Percentiles rank a stretch among this genome's conserved stretches.
These are phyloP conservation scores for Ornithoptera alexandrae DNA, from an alignment of 2,888 invertebrate species.

Conservation along the genomic window DNA sequence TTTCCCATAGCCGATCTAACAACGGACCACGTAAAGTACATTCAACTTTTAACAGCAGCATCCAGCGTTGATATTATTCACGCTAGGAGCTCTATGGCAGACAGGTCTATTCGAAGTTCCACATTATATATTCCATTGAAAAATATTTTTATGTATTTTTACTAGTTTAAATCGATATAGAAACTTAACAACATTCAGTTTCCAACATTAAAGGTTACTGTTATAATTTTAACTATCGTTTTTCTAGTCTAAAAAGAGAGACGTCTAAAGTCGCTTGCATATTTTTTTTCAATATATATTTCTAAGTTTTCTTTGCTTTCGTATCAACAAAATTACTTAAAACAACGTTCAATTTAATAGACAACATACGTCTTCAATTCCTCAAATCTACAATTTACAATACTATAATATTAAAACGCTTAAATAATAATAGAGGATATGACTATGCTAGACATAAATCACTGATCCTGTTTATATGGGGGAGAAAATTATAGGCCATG, in stretches of 20 bases:
- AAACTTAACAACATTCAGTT: too few relatives aligned
- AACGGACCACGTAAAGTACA: conserved; percentile 48
- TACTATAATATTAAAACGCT: conserved; percentile 34
- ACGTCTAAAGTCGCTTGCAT: too few relatives aligned
- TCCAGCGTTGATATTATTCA: neutral
- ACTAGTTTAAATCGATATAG: neutral
- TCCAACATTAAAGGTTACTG: too few relatives aligned
- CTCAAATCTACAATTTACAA: conserved; percentile 5
- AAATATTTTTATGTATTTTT: neutral
- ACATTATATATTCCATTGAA: neutral
- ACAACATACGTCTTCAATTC: neutral
- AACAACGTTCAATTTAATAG: neutral
- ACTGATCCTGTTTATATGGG: conserved; percentile 53
- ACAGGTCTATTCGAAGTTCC: neutral
- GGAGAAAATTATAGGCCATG: conserved; percentile 61
- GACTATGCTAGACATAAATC: conserved; percentile 63
- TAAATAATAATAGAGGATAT: conserved; percentile 49
- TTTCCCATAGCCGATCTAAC: conserved; percentile 60
- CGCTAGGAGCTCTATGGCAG: neutral
- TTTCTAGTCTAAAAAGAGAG: too few relatives aligned
- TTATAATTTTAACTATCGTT: too few relatives aligned
- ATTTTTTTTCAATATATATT: too few relatives aligned
- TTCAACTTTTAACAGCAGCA: conserved; percentile 37
- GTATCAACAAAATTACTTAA: too few relatives aligned
- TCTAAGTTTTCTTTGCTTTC: too few relatives aligned